A percentile compares a stretch with the other conserved stretches of the same genome.
Evolutionary conservation across 2,888 invertebrate genomes (phyloP).

Genomic region (Drosophila nr. medialis): DNA sequence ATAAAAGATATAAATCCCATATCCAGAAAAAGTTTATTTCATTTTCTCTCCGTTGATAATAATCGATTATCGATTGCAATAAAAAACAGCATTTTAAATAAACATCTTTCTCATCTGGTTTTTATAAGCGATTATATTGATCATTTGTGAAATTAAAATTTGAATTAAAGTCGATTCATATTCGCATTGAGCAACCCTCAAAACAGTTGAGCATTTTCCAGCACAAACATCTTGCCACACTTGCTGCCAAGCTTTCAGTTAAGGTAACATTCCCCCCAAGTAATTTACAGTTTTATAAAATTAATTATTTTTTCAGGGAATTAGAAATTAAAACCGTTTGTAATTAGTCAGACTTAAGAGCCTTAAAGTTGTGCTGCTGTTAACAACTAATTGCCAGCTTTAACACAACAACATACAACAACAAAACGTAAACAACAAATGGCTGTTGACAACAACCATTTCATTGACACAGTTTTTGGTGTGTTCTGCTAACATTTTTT

Average conservation of each 20-base stretch:
- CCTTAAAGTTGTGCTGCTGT: constrained; percentile 36
- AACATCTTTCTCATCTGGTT: background rate
- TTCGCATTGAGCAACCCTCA: too few relatives aligned
- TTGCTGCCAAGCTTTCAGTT: background rate
- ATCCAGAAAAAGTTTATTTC: background rate
- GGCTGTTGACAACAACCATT: constrained; percentile 67
- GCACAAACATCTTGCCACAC: background rate
- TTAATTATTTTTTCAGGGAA: background rate
- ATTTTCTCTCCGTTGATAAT: background rate
- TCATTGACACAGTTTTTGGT: constrained; percentile 65
- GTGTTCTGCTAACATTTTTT: constrained; percentile 5
- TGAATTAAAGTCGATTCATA: background rate
- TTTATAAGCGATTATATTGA: background rate
- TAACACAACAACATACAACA: constrained; percentile 10
- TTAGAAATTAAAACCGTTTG: background rate
- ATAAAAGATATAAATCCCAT: background rate
- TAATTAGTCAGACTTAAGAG: constrained; percentile 43
- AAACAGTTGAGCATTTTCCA: background rate
- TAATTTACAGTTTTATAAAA: background rate
- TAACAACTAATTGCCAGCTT: constrained; percentile 43
- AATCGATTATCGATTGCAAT: background rate
- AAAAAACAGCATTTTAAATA: background rate
- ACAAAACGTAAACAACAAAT: background rate
- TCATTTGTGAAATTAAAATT: too few relatives aligned
- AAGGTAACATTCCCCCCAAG: background rate